Base-by-base conservation (phyloP, 2,888 invertebrate genomes). In the Drosophila algonquin region DNA sequence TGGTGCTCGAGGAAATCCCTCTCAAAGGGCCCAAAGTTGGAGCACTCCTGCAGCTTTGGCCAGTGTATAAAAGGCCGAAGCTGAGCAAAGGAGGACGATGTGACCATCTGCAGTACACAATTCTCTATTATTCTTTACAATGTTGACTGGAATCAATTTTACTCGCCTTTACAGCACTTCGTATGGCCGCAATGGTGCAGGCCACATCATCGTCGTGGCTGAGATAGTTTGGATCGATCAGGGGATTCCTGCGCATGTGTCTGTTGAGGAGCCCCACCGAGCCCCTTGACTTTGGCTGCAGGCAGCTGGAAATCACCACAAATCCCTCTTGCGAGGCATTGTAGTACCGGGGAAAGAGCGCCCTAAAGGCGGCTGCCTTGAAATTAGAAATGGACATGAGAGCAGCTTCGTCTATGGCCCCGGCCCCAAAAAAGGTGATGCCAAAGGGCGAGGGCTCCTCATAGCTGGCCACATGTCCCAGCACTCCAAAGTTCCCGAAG, bases 181-280 rank as follows among this genome's bases (percentile, higher is more conserved):
- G 93, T 40, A 96, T 93, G 8, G 95, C 95, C 90, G 93, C 92
- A 16, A 94, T 92, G 71, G 94, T 95, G 85, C 96, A 96, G 1
- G 88, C 84, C 6, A 96, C 90, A 88, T 97, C 97, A 51, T 93
- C 91, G 1, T 92, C 89, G 3, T 94, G 91, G 45, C 94, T 92
- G 70, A 97, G 92, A 90, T 97, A 97, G 73, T 95, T 95, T 0
- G 96, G 96, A 89, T 97, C 94, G 46, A 97, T 95, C 0, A 93
- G 90, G 0, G 96, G 96, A 21, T 94, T 93, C 10, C 93, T 93
- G 0, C 93, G 90, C 8, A 95, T 94, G 82, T 94, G 94, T 32
- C 91, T 89, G 44, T 94, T 94, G 14, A 90, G 91, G 1, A 97
- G 89, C 1, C 93, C 93, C 4, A 98, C 92, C 3, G 91, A 92